Base-by-base conservation (phyloP, 2,888 invertebrate species). In the Mesoligia furuncula region DNA sequence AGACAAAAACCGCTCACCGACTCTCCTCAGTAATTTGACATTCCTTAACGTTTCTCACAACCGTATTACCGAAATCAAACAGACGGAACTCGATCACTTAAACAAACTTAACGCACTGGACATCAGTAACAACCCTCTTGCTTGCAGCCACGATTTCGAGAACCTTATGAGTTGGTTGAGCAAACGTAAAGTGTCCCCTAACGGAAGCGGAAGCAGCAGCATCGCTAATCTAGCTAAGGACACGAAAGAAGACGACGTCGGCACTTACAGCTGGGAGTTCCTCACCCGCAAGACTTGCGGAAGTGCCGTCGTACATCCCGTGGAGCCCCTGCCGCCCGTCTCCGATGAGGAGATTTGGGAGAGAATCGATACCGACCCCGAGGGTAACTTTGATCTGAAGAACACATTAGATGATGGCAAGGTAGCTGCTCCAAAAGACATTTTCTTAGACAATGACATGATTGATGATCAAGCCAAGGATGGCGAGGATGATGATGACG, bases 131-230 rank as follows among this genome's bases (percentile, higher is more conserved):
- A 98, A 98, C 93, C 98, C 98, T 3, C 94, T 98, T 59, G 97
- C 97, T 65, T 98, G 98, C 92, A 97, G 97, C 85, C 96, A 97
- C 48, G 97, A 98, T 69, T 98, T 98, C 90, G 97, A 97, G 86
- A 96, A 97, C 74, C 97, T 98, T 59, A 97, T 98, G 91, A 96
- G 97, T 70, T 98, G 97, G 97, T 94, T 98, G 75, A 97, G 96
- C 84, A 95, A 96, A 59, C 96, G 97, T 73, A 97, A 97, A 84
- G 97, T 98, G 0, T 96, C 96, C 6, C 97, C 97, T 8, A 97
- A 96, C 79, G 96, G 93, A 1, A 93, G 94, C 71, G 93, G 93
- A 5, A 95, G 92, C 81, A 93, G 90, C 4, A 95, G 91, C 82
- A 94, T 96, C 81, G 95, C 96, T 27, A 96, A 96, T 86, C 85